Evolutionary conservation across 2,888 invertebrate species (phyloP).

Genomic region (Hetaerina titia): DNA sequence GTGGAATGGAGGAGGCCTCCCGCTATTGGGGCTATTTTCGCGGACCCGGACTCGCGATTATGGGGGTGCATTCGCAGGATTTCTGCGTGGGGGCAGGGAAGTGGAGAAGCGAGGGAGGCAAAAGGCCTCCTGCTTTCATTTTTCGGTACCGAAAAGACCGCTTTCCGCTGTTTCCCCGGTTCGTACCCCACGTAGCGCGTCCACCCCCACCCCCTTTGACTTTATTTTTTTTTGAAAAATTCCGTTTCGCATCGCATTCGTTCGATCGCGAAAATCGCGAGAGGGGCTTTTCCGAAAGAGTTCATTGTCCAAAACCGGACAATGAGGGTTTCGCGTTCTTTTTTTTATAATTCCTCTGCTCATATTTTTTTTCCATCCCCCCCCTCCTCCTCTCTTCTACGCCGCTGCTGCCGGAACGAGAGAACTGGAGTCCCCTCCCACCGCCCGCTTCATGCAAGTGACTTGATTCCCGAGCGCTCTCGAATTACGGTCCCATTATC

Average conservation of each 20-base stretch:
- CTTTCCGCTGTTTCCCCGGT: neutral
- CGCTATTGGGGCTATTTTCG: neutral
- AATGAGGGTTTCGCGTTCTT: slow-evolving; percentile 20
- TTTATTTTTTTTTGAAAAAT: neutral
- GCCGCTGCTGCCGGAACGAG: neutral
- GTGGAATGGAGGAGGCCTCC: neutral
- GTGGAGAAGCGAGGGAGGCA: neutral
- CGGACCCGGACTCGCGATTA: neutral
- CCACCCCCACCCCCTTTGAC: neutral
- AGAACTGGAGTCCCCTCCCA: neutral
- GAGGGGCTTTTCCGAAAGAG: slow-evolving; percentile 12
- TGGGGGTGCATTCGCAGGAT: neutral
- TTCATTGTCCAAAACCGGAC: slow-evolving; percentile 51
- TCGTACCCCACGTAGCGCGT: slow-evolving; percentile 38
- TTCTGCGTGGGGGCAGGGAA: neutral
- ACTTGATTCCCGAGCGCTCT: neutral
- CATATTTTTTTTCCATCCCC: neutral
- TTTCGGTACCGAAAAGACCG: neutral
- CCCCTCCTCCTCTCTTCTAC: neutral
- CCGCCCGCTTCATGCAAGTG: neutral
- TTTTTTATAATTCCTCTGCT: slow-evolving; percentile 22
- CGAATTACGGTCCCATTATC: neutral
- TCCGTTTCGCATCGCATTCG: slow-evolving; percentile 15
- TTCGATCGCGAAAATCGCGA: neutral
- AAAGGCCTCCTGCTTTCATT: neutral